A percentile compares a stretch with the other conserved stretches of the same genome.
phyloP scores from a whole-genome alignment of 2,888 invertebrate species.

The Drosophila kanekoi region DNA sequence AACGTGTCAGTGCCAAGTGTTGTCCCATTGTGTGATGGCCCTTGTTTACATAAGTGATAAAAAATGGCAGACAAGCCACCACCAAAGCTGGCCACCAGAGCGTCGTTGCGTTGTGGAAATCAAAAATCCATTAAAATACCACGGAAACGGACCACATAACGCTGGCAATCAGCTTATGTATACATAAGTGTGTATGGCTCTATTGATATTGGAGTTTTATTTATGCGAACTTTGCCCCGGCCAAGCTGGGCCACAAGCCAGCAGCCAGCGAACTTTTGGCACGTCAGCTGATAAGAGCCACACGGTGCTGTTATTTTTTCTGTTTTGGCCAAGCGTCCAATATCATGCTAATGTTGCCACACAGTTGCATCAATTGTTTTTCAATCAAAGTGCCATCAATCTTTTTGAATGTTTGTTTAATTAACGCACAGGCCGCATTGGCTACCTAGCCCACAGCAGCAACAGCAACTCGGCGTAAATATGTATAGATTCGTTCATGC shows the following conservation, averaged over 20 bases:
- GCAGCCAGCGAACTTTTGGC: constrained; percentile 58
- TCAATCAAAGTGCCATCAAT: constrained; percentile 84
- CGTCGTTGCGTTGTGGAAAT: constrained; percentile 63
- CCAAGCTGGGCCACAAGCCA: constrained; percentile 6
- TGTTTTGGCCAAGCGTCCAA: constrained; percentile 58
- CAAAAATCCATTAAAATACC: constrained; percentile 83
- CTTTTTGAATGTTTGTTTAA: constrained; percentile 79
- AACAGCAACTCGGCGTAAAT: constrained; percentile 40
- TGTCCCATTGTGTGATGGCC: constrained; percentile 66
- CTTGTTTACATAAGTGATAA: constrained; percentile 83
- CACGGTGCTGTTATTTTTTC: constrained; percentile 40
- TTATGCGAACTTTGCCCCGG: constrained; percentile 67
- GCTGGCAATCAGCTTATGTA: constrained; percentile 68
- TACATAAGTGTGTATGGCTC: constrained; percentile 48
- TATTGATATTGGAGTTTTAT: constrained; percentile 70
- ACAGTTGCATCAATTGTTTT: constrained; percentile 84
- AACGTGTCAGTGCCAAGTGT: constrained; percentile 75
- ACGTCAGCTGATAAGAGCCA: constrained; percentile 69
- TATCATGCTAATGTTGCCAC: constrained; percentile 78
- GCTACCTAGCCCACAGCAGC: constrained; percentile 50
- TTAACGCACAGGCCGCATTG: constrained; percentile 69
- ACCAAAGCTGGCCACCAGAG: constrained; percentile 33
- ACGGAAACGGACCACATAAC: constrained; percentile 57
- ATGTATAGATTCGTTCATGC: constrained; percentile 52
- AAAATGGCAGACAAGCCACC: constrained; percentile 57